phyloP scores from a whole-genome alignment of 2,888 invertebrate species.

The Asteroscopus sphinx region DNA sequence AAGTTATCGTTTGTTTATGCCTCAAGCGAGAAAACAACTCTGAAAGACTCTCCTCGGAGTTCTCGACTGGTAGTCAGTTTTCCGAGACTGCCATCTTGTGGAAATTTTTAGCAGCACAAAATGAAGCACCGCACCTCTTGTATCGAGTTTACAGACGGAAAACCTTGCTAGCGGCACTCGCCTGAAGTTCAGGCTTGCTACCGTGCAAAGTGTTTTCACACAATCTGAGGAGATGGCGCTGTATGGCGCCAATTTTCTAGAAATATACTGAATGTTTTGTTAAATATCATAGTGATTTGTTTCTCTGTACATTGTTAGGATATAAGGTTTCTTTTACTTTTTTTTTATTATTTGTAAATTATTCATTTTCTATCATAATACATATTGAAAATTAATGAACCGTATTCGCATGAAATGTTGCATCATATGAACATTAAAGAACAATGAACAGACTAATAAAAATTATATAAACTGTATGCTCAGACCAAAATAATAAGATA shows the following conservation, averaged over 20 bases:
- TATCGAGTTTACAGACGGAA: constrained; percentile 1
- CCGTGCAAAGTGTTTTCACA: constrained; percentile 4
- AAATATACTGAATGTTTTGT: not conserved
- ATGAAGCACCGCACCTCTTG: not conserved
- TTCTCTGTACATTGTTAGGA: too few relatives aligned
- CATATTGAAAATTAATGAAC: too few relatives aligned
- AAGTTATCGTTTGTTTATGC: constrained; percentile 27
- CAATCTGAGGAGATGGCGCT: constrained; percentile 45
- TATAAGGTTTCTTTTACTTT: too few relatives aligned
- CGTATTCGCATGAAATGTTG: too few relatives aligned
- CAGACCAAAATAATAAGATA: too few relatives aligned
- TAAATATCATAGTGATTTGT: too few relatives aligned
- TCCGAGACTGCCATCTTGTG: constrained; percentile 31
- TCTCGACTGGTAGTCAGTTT: not conserved
- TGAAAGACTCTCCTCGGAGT: not conserved
- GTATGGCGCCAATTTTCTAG: constrained; percentile 2
- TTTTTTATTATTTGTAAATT: too few relatives aligned
- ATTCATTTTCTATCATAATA: too few relatives aligned
- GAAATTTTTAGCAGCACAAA: constrained; percentile 3
- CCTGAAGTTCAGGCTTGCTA: constrained; percentile 1
- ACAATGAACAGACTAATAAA: too few relatives aligned
- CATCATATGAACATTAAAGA: too few relatives aligned
- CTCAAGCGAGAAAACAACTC: constrained; percentile 3
- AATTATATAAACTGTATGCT: too few relatives aligned
- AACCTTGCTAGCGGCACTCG: not conserved